Base-by-base conservation (phyloP, 1,140 invertebrate species). In the Caligus rogercresseyi region DNA sequence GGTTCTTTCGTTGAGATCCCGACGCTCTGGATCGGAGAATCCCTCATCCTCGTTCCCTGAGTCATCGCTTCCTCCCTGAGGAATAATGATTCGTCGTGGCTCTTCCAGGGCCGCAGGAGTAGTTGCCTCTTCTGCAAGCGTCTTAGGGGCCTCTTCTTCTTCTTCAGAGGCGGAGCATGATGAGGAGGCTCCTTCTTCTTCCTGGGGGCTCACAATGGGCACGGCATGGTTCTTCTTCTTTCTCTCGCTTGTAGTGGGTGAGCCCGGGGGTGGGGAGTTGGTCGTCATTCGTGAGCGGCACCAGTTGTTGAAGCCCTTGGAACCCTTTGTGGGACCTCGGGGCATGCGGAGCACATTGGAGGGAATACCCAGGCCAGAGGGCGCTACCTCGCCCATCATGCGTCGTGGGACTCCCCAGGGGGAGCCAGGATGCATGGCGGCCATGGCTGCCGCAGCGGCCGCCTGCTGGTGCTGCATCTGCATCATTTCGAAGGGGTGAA, bases 281-380 rank as follows among this genome's bases (percentile, higher is more conserved):
- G 24, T 15, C 14, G 24, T 31, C 64, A 65, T 63, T 16, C 56
- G 21, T 13, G 25, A 16, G 52, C 64, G 54, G 58, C 52, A 51
- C n/a, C 65, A 61, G 15, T 57, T 31, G 24, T 66, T 59, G 67
- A 91, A 90, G 24, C 88, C 88, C 56, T 79, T 78, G 21, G 84
- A 85, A 20, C 86, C 87, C 52, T 60, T 60, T 73, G 89, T 87
- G 2, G 88, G 88, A 4, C 86, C 87, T 63, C 80, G 78, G 0
- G 87, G 88, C 71, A 85, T 76, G 26, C 88, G 78, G n/a, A 87
- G 76, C 15, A 86, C 77, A 66, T 83, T 82, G 54, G 76, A 76
- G 18, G 77, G 66, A 67, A 68, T 58, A 73, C 70, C 18, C 60
- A 64, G 31, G 52, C 15, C 65, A 60, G 51, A 59, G 59, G 24